Evolutionary conservation across 2,888 invertebrate genomes (phyloP), one percentile per base, ranked within the genome.

Genomic region (Entomobrya multifasciata): DNA sequence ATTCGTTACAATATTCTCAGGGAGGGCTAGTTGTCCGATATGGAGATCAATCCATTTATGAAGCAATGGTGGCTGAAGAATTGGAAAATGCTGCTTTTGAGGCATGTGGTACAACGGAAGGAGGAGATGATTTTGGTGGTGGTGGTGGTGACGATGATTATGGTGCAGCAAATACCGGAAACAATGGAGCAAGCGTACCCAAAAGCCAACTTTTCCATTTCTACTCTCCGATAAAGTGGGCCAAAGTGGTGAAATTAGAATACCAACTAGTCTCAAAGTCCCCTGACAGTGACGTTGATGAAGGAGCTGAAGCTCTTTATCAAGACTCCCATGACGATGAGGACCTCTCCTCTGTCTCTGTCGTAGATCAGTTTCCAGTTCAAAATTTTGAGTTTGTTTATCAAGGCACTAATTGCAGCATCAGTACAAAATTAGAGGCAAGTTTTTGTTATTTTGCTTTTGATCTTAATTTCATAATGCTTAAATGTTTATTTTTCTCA

Each of bases 121-220:
- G 22, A 10, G 85, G 72, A 30, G 78, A 70, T 13, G 62, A 85
- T 15, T 36, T 36, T 6, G 41, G 55, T 17, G 17, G 36, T 11
- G 72, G 25, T 15, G 85, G 22, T 5, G 80, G 57, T 67, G 81
- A 81, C 30, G 62, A 74, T 8, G 78, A 82, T 25, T 70, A 47
- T 15, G 57, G 65, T 27, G 78, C 36, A 36, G 5, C 36, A 52
- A 2, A 80, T 65, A 1, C 22, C 47, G 20, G 70, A 44, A 30
- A 70, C 41, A 20, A 20, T 25, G 41, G 22, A 20, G 55, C 84
- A 27, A 82, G 81, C 70, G 65, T 89, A 22, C 89, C 90, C 10
- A 30, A 49, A 57, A 91, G 91, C 88, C 91, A 91, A 88, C 88
- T 91, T 55, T 86, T 91, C 77, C 89, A 91, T 81, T 91, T 90